A percentile compares a stretch with the other conserved stretches of the same genome.
phyloP scores from a whole-genome alignment of 2,888 invertebrate species.

The Oxyteleia sp. region DNA sequence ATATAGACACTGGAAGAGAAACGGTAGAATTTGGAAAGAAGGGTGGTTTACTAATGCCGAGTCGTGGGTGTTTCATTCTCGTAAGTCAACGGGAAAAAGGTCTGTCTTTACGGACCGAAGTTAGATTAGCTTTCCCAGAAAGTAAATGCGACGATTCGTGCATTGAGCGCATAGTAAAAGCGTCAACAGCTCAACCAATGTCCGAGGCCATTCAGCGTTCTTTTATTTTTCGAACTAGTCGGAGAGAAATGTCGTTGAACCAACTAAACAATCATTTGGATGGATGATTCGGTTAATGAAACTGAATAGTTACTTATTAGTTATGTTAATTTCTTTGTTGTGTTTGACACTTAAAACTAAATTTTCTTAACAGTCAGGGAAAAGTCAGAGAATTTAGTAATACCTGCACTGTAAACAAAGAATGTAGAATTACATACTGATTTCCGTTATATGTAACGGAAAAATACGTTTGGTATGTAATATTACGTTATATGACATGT shows the following conservation, averaged over 20 bases:
- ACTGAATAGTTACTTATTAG: too few species aligned
- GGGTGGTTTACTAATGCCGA: neutral
- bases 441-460: too few species aligned
- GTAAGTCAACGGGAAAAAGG: slow-evolving; percentile 17
- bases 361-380: too few species aligned
- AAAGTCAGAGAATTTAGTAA: too few species aligned
- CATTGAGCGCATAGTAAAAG: slow-evolving; percentile 10
- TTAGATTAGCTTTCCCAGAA: slow-evolving; percentile 1
- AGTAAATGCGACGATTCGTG: slow-evolving; percentile 11
- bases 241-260: neutral
- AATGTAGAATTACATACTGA: too few species aligned
- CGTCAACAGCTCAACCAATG: neutral
- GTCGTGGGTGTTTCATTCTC: slow-evolving; percentile 9
- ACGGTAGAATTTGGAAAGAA: neutral
- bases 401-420: too few species aligned
- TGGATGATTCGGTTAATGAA: neutral
- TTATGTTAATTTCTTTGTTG: too few species aligned
- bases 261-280: neutral
- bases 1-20: neutral
- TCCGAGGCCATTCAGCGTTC: neutral
- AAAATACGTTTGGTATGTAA: too few species aligned
- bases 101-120: slow-evolving; percentile 13
- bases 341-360: too few species aligned
- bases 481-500: too few species aligned
- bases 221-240: neutral